Conservation (phyloP, 2,797 vertebrate genomes). For the Gephyroberyx darwinii region DNA sequence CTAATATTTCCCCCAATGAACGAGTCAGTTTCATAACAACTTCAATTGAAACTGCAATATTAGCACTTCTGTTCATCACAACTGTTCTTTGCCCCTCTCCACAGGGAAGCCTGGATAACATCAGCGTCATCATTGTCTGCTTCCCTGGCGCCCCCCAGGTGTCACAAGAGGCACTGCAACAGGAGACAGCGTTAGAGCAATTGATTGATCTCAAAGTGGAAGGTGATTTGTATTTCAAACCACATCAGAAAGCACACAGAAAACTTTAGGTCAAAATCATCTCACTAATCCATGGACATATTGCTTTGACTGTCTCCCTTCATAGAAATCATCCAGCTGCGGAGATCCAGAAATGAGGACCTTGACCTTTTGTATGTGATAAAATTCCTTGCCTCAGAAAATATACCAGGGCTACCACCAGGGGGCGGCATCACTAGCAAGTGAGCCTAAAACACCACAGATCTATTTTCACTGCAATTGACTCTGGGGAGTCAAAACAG, state of each 20-base stretch:
- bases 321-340: conserved; percentile 78
- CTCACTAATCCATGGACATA: neutral
- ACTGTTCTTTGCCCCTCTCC: conserved; percentile 50
- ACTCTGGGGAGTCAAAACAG: neutral
- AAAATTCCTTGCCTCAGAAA: conserved; percentile 80
- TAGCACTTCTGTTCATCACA: too few species aligned
- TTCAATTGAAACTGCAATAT: neutral
- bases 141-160: conserved; percentile 83
- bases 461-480: neutral
- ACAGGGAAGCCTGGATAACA: conserved; percentile 89
- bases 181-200: conserved; percentile 78
- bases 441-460: conserved; percentile 63
- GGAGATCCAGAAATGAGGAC: conserved; percentile 75
- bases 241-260: too few species aligned
- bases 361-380: conserved; percentile 83
- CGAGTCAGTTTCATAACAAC: neutral
- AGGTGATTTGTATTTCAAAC: conserved; percentile 64
- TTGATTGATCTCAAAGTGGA: conserved; percentile 82
- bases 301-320: conserved; percentile 8
- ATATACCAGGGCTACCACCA: conserved; percentile 83
- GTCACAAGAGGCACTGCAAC: conserved; percentile 80
- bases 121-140: conserved; percentile 86
- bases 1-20: neutral
- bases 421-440: conserved; percentile 86
- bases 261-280: too few species aligned